Base-by-base conservation (phyloP, 2,113 vertebrate genomes). In the Protobothrops mucrosquamatus region DNA sequence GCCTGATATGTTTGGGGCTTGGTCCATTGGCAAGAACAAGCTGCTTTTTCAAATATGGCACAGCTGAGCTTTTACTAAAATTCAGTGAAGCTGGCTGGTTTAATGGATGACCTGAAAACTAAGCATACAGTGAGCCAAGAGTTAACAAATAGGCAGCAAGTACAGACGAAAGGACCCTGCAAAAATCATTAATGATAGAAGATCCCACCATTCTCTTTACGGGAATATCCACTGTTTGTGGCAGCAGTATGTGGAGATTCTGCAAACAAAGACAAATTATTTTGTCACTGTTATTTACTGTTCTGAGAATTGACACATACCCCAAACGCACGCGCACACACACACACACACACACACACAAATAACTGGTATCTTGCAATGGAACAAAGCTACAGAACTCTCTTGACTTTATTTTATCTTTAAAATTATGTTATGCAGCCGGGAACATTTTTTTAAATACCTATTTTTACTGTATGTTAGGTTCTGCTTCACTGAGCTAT, bases 181-280 rank as follows among this genome's bases (percentile, higher is more conserved):
- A n/a, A 29, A 81, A 57, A 69, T 87, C 43, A 89, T 48, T 89
- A 94, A 64, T 94, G 96, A 18, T 95, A 98, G 92, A 97, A 97
- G 96, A 98, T 97, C 43, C 97, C 97, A 52, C 97, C 97, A 1
- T 97, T 97, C 0, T 96, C 96, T 94, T 98, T 98, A 22, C 97
- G 95, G 69, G 96, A 97, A 93, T 97, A 98, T 46, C 98, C 97
- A 48, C 96, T 92, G 87, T 97, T 97, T 61, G 97, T 96, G 89
- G 98, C 97, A 2, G 91, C 96, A 3, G 96, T 96, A 61, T 98
- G 98, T 85, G 97, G 97, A 89, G 97, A 96, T 85, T 96, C 96
- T 97, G 92, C 15, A 92, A 92, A 89, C 56, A 18, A 86, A 56
- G 29, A 92, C 12, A n/a, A 23, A 34, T 2, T 29, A 91, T 7